Percentiles rank a stretch among this genome's conserved stretches.
Conservation (phyloP, 1,140 invertebrate species). For the Aculops lycopersici region DNA sequence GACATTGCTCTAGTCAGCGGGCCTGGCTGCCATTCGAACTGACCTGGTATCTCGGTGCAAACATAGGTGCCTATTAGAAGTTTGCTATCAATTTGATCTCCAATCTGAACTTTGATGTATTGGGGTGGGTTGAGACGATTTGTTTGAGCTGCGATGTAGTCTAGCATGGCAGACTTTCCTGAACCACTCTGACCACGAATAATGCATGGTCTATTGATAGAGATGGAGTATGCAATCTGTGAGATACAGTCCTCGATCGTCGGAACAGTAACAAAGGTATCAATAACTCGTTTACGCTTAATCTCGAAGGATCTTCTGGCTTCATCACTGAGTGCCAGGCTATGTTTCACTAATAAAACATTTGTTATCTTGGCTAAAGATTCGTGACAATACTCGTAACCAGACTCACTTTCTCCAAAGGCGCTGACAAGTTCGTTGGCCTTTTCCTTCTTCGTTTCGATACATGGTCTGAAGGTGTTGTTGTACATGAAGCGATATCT, state of each 20-base stretch:
- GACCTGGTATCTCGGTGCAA: conserved; percentile 79
- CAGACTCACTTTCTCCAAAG: not conserved
- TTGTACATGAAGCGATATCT: not conserved
- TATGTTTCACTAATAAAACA: not conserved
- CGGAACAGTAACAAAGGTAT: not conserved
- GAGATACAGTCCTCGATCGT: not conserved
- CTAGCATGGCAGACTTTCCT: conserved; percentile 68
- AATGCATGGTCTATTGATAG: conserved; percentile 37
- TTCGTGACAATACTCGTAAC: not conserved
- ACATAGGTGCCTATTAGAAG: conserved; percentile 69
- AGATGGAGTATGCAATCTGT: conserved; percentile 21
- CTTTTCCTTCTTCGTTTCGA: not conserved
- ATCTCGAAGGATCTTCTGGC: not conserved
- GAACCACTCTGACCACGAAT: conserved; percentile 64
- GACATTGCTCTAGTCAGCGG: conserved; percentile 55
- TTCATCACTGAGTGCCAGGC: not conserved
- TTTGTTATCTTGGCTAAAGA: not conserved
- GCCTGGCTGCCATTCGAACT: conserved; percentile 84
- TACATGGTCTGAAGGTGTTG: not conserved
- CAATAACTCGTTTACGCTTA: not conserved
- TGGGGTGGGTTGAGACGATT: conserved; percentile 23
- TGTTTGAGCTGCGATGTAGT: conserved; percentile 46
- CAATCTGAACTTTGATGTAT: conserved; percentile 51
- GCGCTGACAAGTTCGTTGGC: not conserved
- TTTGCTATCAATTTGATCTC: conserved; percentile 90